Base-by-base conservation (phyloP, 2,113 vertebrate species). In the Salvelinus sp. region DNA sequence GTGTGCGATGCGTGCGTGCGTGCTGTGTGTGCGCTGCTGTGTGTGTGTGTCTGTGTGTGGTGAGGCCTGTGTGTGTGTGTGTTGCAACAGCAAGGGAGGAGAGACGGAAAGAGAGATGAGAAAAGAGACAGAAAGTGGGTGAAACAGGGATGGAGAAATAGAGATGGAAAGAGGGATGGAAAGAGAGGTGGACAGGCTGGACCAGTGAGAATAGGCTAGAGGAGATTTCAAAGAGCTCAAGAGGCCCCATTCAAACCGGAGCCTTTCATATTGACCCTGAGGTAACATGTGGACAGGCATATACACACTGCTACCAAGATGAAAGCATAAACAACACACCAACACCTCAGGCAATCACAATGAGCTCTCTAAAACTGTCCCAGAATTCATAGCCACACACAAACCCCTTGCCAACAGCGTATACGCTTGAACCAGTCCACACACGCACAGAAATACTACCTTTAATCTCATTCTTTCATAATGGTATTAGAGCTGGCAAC, bases 261-360 rank as follows among this genome's bases (percentile, higher is more conserved):
- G 81, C 88, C 91, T 93, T 93, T 93, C 88, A 93, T 89, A 89
- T 83, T 92, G 91, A 91, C 92, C 91, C 88, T 73, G 23, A 81
- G 87, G 89, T 84, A 81, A 44, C 9, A 44, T 44, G 38, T 44
- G 38, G 38, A 44, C 64, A 66, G 76, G 74, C 38, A 44, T 12
- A 79, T 80, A 81, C 72, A 75, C 28, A 77, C 86, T 76, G 66
- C 62, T 79, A 80, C 73, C 76, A 76, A 88, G 85, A 92, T 90
- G 86, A 92, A 93, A 91, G 91, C 79, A 62, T 28, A 50, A 27
- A 72, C 73, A 70, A 78, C 75, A 72, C 78, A 66, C 76, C 69
- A 54, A 72, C 23, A 65, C 54, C 62, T 73, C 58, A 73, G 70
- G 71, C 64, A 70, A 64, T 18, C 38, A 82, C 81, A 85, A 76